Evolutionary conservation across 2,888 invertebrate species (phyloP).

Genomic region (Drosophila buzzatii): DNA sequence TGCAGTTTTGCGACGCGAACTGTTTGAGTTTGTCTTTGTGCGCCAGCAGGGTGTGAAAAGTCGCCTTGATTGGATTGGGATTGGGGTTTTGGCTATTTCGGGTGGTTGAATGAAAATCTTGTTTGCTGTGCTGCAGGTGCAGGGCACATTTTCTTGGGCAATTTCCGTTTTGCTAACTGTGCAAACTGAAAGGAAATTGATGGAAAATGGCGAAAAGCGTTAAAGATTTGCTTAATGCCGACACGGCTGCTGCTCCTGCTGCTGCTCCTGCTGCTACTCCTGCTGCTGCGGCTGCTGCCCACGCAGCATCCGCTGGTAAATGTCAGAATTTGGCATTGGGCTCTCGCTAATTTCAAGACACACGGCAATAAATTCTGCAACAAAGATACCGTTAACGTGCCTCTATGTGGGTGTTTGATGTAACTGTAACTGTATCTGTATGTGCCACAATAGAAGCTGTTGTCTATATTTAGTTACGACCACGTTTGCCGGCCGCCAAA

Average conservation of each 20-base stretch:
- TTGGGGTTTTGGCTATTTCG: conserved; percentile 1
- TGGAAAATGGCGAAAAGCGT: conserved; percentile 4
- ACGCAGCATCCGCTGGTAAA: conserved; percentile 28
- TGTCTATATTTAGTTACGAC: conserved; percentile 52
- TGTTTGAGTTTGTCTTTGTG: conserved; percentile 13
- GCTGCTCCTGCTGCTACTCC: too few species aligned
- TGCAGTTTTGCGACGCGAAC: conserved; percentile 39
- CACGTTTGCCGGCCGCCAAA: conserved; percentile 36
- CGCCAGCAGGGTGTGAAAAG: conserved; percentile 42
- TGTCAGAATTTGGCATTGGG: conserved; percentile 17
- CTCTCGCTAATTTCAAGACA: conserved; percentile 41
- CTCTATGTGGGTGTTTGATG: conserved; percentile 7
- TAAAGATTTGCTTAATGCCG: conserved; percentile 8
- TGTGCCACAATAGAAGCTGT: conserved; percentile 18
- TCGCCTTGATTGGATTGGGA: background rate
- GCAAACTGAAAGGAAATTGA: conserved; percentile 20
- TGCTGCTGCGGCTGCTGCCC: conserved; percentile 4
- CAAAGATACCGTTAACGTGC: conserved; percentile 10
- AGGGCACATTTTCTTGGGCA: conserved; percentile 19
- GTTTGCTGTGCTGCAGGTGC: conserved; percentile 49
- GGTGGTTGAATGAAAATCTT: conserved; percentile 19
- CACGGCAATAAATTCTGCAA: conserved; percentile 10
- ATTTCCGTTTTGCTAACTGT: conserved; percentile 37
- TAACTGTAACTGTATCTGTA: conserved; percentile 20
- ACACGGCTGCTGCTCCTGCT: background rate